Conservation (phyloP, 2,113 vertebrate genomes). For the Triplophysa dalaica region DNA sequence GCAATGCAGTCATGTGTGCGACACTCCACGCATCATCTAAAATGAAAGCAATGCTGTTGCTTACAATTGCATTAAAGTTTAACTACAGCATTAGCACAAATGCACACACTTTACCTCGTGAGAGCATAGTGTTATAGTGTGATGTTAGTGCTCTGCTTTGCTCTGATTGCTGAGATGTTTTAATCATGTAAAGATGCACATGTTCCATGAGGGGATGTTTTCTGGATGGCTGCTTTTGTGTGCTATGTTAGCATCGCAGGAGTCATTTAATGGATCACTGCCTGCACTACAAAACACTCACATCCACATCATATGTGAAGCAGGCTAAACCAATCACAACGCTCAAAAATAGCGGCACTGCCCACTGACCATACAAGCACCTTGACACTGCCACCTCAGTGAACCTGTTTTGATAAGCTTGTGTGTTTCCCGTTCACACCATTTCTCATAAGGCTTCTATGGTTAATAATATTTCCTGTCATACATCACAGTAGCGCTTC, state of each 20-base stretch:
- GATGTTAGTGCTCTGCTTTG: neutral
- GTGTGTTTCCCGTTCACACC: neutral
- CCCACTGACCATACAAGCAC: neutral
- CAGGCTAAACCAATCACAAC: neutral
- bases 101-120: neutral
- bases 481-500: constrained; percentile 1
- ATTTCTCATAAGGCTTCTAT: neutral
- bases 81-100: constrained; percentile 21
- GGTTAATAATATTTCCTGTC: constrained; percentile 14
- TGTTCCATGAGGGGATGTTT: neutral
- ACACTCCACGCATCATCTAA: constrained; percentile 11
- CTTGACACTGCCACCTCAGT: neutral
- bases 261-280: neutral
- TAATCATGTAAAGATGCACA: neutral
- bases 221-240: neutral
- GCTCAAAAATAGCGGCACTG: neutral
- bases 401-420: neutral
- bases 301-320: neutral
- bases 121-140: neutral
- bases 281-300: neutral
- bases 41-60: constrained; percentile 22
- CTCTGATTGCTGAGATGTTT: neutral
- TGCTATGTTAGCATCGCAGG: neutral
- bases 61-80: constrained; percentile 23
- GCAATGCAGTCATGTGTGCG: neutral